Base-by-base conservation (phyloP, 1,140 invertebrate genomes). In the Leptinotarsa undecemlineata region DNA sequence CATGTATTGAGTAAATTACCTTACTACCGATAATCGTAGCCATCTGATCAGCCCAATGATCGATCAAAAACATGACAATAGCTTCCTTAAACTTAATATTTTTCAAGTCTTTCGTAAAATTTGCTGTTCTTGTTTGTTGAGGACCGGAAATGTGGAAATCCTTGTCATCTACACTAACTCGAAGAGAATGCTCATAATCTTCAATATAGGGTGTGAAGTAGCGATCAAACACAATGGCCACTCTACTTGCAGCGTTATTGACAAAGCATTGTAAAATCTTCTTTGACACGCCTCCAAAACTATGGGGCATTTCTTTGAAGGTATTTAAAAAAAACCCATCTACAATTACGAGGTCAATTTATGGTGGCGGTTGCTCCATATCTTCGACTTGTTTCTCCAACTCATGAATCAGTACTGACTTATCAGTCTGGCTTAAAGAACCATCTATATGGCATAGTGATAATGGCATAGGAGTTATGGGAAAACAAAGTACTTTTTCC, bases 301-400 rank as follows among this genome's bases (percentile, higher is more conserved):
- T 81, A 70, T 48, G 72, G 13, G 82, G 81, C 21, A 80, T 61
- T 63, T 81, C 68, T 74, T 76, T 79, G 20, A 81, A 71, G 48
- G 74, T 72, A 72, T 73, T 72, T 23, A 78, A 74, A 60, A 77
- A 73, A 79, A 81, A 82, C 4, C 81, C 79, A 81, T 82, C 81
- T 68, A 74, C 33, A 57, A 74, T 69, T 33, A 74, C n/a, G 69
- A 68, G 47, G 62, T 74, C 66, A 21, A 68, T 26, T 48, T 74
- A 66, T 33, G 47, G 48, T 68, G 66, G 78, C 69, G 63, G 78
- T 78, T 74, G 64, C 62, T 74, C 71, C 71, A 73, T 66, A 48
- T 73, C 71, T 73, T 73, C 26, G 21, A 63, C 62, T 63, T 63
- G 62, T 63, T 23, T 23, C 23, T n/a, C n/a, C n/a, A 4, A 23